These are phyloP conservation scores for Pagrus major DNA, from an alignment of 2,113 vertebrate genomes.

Conservation along the genomic window DNA sequence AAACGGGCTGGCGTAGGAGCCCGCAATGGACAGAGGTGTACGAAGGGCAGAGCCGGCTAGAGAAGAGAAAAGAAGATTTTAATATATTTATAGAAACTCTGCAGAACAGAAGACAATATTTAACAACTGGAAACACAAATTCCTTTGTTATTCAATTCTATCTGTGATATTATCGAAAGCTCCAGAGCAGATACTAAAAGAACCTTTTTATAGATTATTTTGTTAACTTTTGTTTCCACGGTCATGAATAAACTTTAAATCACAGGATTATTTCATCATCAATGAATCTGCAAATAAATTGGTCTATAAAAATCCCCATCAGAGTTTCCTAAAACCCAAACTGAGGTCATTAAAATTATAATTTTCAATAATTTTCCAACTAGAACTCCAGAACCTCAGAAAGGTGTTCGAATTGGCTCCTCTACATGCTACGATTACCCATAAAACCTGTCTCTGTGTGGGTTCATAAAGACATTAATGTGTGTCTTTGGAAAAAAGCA, in stretches of 20 bases:
- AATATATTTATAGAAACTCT: not conserved
- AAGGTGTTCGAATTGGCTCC: not conserved
- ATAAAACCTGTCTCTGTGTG: too few relatives aligned
- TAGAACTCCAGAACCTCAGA: not conserved
- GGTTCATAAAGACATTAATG: too few relatives aligned
- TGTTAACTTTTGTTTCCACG: not conserved
- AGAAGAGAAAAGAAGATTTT: not conserved
- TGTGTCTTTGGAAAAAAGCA: not conserved
- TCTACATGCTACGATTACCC: too few relatives aligned
- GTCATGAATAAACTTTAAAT: not conserved
- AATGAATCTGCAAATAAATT: not conserved
- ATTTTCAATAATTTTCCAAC: not conserved
- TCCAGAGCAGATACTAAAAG: not conserved
- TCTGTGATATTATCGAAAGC: not conserved
- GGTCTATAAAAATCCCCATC: not conserved
- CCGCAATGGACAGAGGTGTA: constrained; percentile 90
- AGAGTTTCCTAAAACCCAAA: not conserved
- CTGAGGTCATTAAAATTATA: not conserved
- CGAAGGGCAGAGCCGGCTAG: constrained; percentile 89
- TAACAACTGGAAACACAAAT: not conserved
- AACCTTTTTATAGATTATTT: not conserved
- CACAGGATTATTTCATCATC: not conserved
- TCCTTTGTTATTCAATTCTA: not conserved
- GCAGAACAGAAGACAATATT: not conserved
- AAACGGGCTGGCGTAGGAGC: constrained; percentile 92